These are phyloP conservation scores for Lasioglossum vierecki DNA, from an alignment of 2,888 invertebrate species.

Conservation along the genomic window DNA sequence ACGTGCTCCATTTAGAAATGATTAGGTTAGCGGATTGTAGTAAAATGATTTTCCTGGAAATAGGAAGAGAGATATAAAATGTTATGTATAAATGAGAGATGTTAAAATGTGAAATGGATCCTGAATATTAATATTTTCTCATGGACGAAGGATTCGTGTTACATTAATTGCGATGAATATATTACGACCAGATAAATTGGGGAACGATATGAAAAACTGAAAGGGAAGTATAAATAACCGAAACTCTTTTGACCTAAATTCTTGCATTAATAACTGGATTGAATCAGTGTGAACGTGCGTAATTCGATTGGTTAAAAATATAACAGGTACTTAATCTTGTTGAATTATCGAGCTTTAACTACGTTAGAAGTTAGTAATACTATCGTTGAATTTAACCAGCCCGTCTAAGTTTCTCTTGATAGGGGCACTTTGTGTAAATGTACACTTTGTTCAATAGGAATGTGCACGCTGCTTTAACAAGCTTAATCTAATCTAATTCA, in stretches of 20 bases:
- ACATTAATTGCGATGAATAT: too few relatives aligned
- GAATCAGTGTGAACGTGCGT: background rate
- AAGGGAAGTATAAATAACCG: background rate
- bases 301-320: background rate
- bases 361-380: slow-evolving; percentile 17
- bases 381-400: slow-evolving; percentile 27
- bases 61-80: background rate
- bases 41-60: background rate
- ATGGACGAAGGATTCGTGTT: too few relatives aligned
- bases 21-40: background rate
- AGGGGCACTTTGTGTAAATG: background rate
- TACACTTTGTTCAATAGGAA: background rate
- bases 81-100: background rate
- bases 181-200: too few relatives aligned
- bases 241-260: background rate
- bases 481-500: background rate
- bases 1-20: background rate
- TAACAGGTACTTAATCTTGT: slow-evolving; percentile 16
- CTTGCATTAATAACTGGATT: background rate
- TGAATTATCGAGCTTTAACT: slow-evolving; percentile 27
- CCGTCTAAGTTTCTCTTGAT: background rate
- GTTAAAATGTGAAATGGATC: background rate
- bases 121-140: too few relatives aligned
- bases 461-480: too few relatives aligned
- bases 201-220: background rate